A percentile compares a stretch with the other conserved stretches of the same genome.
These are phyloP conservation scores for Nibea coibor DNA, from an alignment of 2,113 vertebrate genomes.

Conservation along the genomic window DNA sequence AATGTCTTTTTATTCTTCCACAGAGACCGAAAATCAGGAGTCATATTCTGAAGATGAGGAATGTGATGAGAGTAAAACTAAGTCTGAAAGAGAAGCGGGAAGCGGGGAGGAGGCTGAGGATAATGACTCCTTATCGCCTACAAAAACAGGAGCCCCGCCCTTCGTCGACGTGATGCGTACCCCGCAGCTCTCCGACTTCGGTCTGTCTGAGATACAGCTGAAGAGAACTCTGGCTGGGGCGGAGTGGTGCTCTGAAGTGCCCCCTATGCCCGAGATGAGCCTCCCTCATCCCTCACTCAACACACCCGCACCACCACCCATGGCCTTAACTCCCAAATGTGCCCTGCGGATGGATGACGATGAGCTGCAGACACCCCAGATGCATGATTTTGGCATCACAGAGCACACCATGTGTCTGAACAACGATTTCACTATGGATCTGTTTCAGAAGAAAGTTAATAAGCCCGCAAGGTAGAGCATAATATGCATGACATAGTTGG, in stretches of 20 bases:
- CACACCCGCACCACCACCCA: not conserved
- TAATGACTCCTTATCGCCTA: not conserved
- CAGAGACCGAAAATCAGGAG: slow-evolving; percentile 44
- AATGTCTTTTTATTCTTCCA: not conserved
- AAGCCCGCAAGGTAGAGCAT: slow-evolving; percentile 72
- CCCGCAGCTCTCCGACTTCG: slow-evolving; percentile 92
- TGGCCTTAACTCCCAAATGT: slow-evolving; percentile 88
- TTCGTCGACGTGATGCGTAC: slow-evolving; percentile 65
- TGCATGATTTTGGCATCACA: slow-evolving; percentile 89
- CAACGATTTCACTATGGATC: slow-evolving; percentile 91
- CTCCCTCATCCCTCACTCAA: slow-evolving; percentile 54
- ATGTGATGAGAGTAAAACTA: slow-evolving; percentile 30
- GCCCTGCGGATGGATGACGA: slow-evolving; percentile 86
- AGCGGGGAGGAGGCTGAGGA: slow-evolving; percentile 36
- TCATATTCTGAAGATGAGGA: slow-evolving; percentile 30
- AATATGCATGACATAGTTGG: not conserved
- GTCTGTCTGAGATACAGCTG: slow-evolving; percentile 87
- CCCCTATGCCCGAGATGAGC: slow-evolving; percentile 58
- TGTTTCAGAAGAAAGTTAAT: slow-evolving; percentile 81
- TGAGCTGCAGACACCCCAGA: slow-evolving; percentile 82
- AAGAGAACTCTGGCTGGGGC: slow-evolving; percentile 62
- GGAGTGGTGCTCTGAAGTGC: slow-evolving; percentile 40
- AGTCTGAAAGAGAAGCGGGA: slow-evolving; percentile 28
- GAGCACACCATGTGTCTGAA: slow-evolving; percentile 89
- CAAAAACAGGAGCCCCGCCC: slow-evolving; percentile 18